Evolutionary conservation across 2,797 vertebrate species (phyloP).

Genomic region (Coregonus suidteri): DNA sequence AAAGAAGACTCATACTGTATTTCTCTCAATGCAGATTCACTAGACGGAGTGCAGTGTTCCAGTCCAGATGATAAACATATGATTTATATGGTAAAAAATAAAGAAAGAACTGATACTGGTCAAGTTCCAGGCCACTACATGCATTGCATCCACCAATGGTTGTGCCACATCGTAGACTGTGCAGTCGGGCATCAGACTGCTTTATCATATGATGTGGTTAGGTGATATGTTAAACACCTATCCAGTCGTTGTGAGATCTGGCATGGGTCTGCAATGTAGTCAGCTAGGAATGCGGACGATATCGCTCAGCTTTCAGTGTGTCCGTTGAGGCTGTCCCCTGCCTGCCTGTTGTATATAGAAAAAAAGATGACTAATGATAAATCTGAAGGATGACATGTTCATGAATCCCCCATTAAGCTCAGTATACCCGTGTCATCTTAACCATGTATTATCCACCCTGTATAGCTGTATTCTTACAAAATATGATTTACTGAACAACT

Average conservation of each 20-base stretch:
- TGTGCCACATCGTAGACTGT: not conserved
- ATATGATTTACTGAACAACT: constrained; percentile 99
- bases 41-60: constrained; percentile 30
- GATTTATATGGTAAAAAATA: constrained; percentile 8
- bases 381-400: constrained; percentile 89
- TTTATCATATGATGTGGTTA: not conserved
- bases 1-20: too few relatives aligned
- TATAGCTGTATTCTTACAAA: constrained; percentile 99
- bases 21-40: not conserved
- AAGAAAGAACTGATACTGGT: not conserved
- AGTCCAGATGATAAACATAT: constrained; percentile 65
- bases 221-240: not conserved
- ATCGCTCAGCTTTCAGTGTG: constrained; percentile 84
- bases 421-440: constrained; percentile 99
- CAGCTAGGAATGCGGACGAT: not conserved
- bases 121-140: not conserved
- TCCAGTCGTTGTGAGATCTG: not conserved
- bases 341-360: constrained; percentile 79
- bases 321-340: constrained; percentile 78
- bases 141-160: not conserved
- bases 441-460: constrained; percentile 98
- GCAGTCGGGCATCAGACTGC: not conserved
- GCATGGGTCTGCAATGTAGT: not conserved
- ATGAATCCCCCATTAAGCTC: constrained; percentile 90
- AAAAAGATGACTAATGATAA: constrained; percentile 60